Base-by-base conservation (phyloP, 2,797 vertebrate species). In the Epinephelus malabaricus region DNA sequence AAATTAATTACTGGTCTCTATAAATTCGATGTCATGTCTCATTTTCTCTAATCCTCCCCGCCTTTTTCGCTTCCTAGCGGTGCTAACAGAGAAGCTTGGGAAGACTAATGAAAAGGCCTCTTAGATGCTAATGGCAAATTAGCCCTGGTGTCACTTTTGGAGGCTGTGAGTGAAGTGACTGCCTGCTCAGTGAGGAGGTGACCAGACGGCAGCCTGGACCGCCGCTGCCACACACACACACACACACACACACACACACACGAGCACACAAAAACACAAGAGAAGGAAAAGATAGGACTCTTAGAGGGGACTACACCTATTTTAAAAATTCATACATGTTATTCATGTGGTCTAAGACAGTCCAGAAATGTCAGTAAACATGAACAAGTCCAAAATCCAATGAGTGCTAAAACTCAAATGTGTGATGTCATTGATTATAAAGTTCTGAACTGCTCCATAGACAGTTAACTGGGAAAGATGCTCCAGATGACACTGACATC, bases 1-100 rank as follows among this genome's bases (percentile, higher is more conserved):
- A 96, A 96, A 97, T 98, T 97, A 97, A 97, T 97, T 97, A 97
- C 96, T 95, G 94, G 94, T 96, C 94, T 96, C 94, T 94, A 92
- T 97, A 96, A 97, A 97, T 97, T 97, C 91, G 87, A 65, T 96
- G 97, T 97, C 94, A 96, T 95, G 96, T 97, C 94, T 97, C 95
- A 96, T 97, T 97, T 97, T 96, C 79, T 87, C 94, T 96, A 93
- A 95, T 97, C 95, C 95, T 83, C 92, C 75, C 86, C 73, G 94
- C 78, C 86, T 81, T 88, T 83, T 81, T 77, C 80, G 61, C 83
- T 91, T 88, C 85, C 85, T 76, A 46, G 63, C 65, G 14, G 84
- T 87, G 85, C 84, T 87, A 89, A 85, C 84, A 78, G 83, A 93
- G 89, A 83, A 84, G 77, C 87, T 88, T 84, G 82, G 89, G 89